Base-by-base conservation (phyloP, 1,140 invertebrate genomes). In the Drosophila bocqueti region DNA sequence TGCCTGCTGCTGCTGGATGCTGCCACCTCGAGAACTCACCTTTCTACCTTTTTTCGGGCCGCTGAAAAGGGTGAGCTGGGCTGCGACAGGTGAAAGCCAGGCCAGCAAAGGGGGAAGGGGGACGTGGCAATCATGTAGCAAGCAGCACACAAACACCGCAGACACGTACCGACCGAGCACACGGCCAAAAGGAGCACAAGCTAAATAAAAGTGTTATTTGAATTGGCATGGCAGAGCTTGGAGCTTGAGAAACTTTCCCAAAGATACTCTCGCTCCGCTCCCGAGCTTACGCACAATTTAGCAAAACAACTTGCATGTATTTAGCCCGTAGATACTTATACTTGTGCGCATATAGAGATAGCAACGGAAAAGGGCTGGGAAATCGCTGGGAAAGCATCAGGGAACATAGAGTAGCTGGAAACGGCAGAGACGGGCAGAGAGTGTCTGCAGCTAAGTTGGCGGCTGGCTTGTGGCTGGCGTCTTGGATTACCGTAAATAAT, bases 401-500 rank as follows among this genome's bases (percentile, higher is more conserved):
- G 58, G 36, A n/a, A 68, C 55, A 42, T 55, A 24, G 3, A 24
- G 24, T 24, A 11, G 43, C 43, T 40, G 36, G 46, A 15, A 52
- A 67, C 8, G 16, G 24, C 3, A 29, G 34, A 40, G 15, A n/a
- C 16, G 50, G 45, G 58, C 52, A 55, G 40, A 62, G 47, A 69
- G 63, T 84, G 73, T 78, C 64, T 68, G 52, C 65, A 83, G 81
- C 80, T 83, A 72, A 83, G 76, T 83, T 83, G 72, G 65, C 76
- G 78, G 82, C 72, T 86, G 83, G 83, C 83, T 86, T 83, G 81
- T 78, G 74, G 77, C 74, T 79, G 68, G 75, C 78, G 74, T 87
- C 85, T 87, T 87, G 84, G 84, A 87, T 87, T 87, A 87, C 84
- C 84, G 84, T 87, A 89, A 87, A 87, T 87, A 87, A 87, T 87